phyloP scores from a whole-genome alignment of 2,797 vertebrate species.

The Centropyge bicolor region DNA sequence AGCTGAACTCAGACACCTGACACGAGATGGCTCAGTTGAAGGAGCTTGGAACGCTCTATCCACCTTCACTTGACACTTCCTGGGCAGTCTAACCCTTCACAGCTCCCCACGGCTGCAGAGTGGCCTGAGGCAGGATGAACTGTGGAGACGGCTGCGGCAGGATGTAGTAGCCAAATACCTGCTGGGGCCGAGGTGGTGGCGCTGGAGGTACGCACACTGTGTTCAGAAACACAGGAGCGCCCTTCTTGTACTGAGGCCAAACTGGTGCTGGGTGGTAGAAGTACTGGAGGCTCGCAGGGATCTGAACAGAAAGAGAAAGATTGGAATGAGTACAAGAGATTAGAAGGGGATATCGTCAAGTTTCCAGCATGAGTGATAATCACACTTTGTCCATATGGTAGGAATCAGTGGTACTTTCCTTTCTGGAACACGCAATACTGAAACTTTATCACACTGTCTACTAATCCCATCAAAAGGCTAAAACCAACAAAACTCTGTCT shows the following conservation, averaged over 20 bases:
- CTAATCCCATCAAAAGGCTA: background rate
- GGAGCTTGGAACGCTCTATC: constrained; percentile 26
- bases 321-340: constrained; percentile 26
- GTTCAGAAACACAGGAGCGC: constrained; percentile 77
- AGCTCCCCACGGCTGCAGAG: constrained; percentile 79
- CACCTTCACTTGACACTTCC: background rate
- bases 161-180: constrained; percentile 84
- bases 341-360: constrained; percentile 5
- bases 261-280: constrained; percentile 81
- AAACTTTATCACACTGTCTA: constrained; percentile 6
- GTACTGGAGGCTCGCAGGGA: constrained; percentile 76
- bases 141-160: constrained; percentile 80
- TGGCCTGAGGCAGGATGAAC: constrained; percentile 85
- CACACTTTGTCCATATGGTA: constrained; percentile 3
- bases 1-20: constrained; percentile 38
- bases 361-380: background rate
- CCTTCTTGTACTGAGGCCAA: constrained; percentile 84
- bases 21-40: constrained; percentile 60
- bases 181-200: constrained; percentile 65
- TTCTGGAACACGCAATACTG: constrained; percentile 8
- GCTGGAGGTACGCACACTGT: constrained; percentile 74
- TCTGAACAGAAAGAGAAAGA: constrained; percentile 58
- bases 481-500: background rate
- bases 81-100: constrained; percentile 67
- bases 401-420: constrained; percentile 12